A percentile compares a stretch with the other conserved stretches of the same genome.
Evolutionary conservation across 2,113 vertebrate species (phyloP).

Genomic region (Benthochromis sp.): DNA sequence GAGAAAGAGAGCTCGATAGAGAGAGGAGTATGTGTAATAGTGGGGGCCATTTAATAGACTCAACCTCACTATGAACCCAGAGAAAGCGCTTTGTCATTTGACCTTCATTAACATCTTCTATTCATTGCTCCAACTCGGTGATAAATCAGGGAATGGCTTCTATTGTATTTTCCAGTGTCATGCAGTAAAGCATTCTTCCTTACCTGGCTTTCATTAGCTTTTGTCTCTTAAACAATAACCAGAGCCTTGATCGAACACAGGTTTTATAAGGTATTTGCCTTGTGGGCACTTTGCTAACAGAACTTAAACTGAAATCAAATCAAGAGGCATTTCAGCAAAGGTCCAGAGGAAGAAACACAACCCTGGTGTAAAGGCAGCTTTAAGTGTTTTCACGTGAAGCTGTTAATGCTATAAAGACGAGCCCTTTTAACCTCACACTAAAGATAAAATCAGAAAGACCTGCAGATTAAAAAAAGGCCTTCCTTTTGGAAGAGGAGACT

Average conservation of each 20-base stretch:
- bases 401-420: background rate
- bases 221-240: slow-evolving; percentile 45
- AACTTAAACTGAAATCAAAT: slow-evolving; percentile 10
- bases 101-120: slow-evolving; percentile 66
- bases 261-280: slow-evolving; percentile 18
- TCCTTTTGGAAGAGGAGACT: slow-evolving; percentile 6
- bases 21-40: background rate
- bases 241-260: background rate
- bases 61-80: slow-evolving; percentile 35
- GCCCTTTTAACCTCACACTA: slow-evolving; percentile 7
- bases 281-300: background rate
- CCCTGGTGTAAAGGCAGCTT: background rate
- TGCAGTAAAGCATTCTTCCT: background rate
- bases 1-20: background rate
- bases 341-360: background rate
- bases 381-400: background rate
- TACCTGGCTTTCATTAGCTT: slow-evolving; percentile 55
- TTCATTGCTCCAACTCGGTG: slow-evolving; percentile 35
- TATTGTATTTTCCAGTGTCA: slow-evolving; percentile 43
- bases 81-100: slow-evolving; percentile 47
- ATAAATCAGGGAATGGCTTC: slow-evolving; percentile 56
- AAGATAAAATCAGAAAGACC: slow-evolving; percentile 12
- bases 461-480: background rate
- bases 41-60: slow-evolving; percentile 39
- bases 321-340: background rate